Percentiles rank a stretch among this genome's conserved stretches.
phyloP scores from a whole-genome alignment of 2,797 vertebrate genomes.

The Pampus argenteus region DNA sequence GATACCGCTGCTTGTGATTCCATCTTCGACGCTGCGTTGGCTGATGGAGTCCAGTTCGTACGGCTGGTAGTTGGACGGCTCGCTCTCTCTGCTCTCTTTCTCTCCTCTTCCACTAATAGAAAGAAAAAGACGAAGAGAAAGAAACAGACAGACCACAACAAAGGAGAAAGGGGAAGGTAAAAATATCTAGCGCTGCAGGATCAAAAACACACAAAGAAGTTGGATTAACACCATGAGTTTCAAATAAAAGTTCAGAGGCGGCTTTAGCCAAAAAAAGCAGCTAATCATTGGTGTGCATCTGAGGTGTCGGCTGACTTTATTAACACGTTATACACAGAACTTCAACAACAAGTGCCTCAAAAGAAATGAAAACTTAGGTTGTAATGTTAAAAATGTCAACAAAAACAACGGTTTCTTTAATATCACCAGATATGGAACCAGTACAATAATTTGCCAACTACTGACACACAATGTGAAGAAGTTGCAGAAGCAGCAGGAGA shows the following conservation, averaged over 20 bases:
- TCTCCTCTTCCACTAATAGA: constrained; percentile 28
- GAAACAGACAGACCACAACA: constrained; percentile 19
- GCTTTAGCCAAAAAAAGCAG: constrained; percentile 35
- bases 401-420: too few relatives aligned
- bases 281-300: constrained; percentile 49
- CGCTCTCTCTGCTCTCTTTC: constrained; percentile 30
- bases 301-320: constrained; percentile 48
- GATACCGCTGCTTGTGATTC: constrained; percentile 72
- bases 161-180: constrained; percentile 23
- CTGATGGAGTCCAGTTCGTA: constrained; percentile 65
- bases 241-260: constrained; percentile 60
- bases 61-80: constrained; percentile 46
- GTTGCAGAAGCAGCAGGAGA: too few relatives aligned
- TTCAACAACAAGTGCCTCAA: background rate
- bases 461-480: too few relatives aligned
- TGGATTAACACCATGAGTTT: constrained; percentile 53
- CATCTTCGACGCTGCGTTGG: constrained; percentile 67
- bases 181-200: constrained; percentile 46
- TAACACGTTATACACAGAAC: constrained; percentile 31
- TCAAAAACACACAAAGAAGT: constrained; percentile 58
- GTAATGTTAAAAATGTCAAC: too few relatives aligned
- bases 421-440: too few relatives aligned
- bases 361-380: too few relatives aligned
- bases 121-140: constrained; percentile 25
- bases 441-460: too few relatives aligned